Percentiles rank a stretch among this genome's conserved stretches.
Evolutionary conservation across 2,113 vertebrate species (phyloP).

Genomic region (Pelmatolapia mariae): DNA sequence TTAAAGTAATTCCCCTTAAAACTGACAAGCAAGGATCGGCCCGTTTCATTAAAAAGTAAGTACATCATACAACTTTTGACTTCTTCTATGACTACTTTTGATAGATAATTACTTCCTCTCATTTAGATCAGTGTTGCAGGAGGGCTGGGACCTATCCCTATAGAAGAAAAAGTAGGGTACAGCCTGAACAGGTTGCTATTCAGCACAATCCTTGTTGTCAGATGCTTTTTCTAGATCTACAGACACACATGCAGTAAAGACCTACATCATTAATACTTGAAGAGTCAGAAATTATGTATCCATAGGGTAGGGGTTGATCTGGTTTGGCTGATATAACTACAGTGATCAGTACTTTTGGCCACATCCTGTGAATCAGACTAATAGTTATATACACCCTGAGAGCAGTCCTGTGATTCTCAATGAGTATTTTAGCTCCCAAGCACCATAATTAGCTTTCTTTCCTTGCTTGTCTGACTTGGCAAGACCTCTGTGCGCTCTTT

Average conservation of each 20-base stretch:
- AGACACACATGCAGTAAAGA: background rate
- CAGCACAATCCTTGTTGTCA: background rate
- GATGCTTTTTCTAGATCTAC: background rate
- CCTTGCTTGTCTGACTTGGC: slow-evolving; percentile 48
- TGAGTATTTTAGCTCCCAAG: slow-evolving; percentile 54
- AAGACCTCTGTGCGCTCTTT: slow-evolving; percentile 5
- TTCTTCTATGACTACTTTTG: background rate
- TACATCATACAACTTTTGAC: background rate
- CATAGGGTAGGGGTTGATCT: slow-evolving; percentile 24
- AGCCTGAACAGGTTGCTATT: background rate
- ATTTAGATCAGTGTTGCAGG: background rate
- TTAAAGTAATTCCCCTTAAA: background rate
- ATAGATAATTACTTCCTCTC: background rate
- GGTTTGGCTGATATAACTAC: slow-evolving; percentile 32
- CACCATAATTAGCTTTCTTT: slow-evolving; percentile 55
- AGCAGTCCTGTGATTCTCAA: slow-evolving; percentile 52
- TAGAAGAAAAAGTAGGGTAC: background rate
- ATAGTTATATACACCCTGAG: slow-evolving; percentile 45
- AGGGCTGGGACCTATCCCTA: background rate
- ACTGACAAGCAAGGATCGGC: background rate
- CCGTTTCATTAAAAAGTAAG: background rate
- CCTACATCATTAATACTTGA: background rate
- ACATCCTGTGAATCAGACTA: slow-evolving; percentile 41
- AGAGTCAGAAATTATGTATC: background rate
- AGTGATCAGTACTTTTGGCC: slow-evolving; percentile 45